phyloP scores from a whole-genome alignment of 2,113 vertebrate species.

The Psephotus haematonotus region DNA sequence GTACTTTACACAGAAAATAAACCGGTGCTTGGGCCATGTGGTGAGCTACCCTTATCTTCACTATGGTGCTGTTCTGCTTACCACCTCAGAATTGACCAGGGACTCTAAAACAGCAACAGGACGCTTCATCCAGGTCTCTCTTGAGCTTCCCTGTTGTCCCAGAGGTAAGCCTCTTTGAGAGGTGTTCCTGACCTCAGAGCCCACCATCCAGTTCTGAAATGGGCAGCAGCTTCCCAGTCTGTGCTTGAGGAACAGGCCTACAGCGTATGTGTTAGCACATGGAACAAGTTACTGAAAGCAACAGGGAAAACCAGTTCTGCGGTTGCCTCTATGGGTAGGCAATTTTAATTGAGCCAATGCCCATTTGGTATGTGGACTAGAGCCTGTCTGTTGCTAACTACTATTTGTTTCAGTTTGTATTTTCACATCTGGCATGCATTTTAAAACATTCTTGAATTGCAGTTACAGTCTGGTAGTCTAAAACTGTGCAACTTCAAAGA shows the following conservation, averaged over 20 bases:
- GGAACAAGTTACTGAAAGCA: too few species aligned
- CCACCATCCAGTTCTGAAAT: background rate
- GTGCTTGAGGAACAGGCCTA: accelerated
- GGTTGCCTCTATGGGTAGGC: too few species aligned
- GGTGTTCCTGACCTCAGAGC: background rate
- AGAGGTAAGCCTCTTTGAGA: accelerated
- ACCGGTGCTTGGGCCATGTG: accelerated
- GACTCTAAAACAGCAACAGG: accelerated
- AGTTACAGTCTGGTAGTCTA: background rate
- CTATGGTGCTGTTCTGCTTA: accelerated
- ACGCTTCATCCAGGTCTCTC: background rate
- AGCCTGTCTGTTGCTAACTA: too few species aligned
- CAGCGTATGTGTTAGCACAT: accelerated
- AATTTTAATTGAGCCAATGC: background rate
- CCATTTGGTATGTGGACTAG: too few species aligned
- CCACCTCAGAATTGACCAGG: accelerated
- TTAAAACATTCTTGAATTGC: background rate
- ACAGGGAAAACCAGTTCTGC: background rate
- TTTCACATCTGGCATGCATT: background rate
- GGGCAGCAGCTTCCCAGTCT: accelerated
- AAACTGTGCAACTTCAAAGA: background rate
- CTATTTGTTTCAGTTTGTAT: background rate
- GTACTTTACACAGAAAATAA: background rate
- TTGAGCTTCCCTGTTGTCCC: background rate
- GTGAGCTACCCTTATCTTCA: background rate